Base-by-base conservation (phyloP, 2,113 vertebrate species). In the Mohoua ochrocephala region DNA sequence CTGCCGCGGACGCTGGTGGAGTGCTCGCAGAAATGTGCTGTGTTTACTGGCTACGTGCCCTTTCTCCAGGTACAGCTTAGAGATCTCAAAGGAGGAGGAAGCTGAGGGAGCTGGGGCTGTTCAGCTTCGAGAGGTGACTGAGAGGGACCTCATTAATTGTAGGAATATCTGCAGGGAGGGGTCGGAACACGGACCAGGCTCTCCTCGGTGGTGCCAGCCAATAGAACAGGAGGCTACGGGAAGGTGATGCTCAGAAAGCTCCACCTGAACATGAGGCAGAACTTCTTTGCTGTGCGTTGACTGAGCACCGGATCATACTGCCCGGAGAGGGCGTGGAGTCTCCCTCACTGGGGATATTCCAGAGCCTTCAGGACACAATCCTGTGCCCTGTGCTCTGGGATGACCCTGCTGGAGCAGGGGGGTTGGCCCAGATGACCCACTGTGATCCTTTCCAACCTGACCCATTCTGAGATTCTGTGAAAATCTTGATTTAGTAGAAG, bases 221-320 rank as follows among this genome's bases (percentile, higher is more conserved):
- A 0, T 1, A 35, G 26, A n/a, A 13, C 54, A 35, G 21, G 41
- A 61, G 47, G 35, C 28, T 26, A 7, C 0, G 0, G 28, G 70
- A 27, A 54, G 35, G 57, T 42, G 42, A 2, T 84, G 31, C 41
- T 13, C 63, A 33, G 80, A 27, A 33, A 17, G 31, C 23, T 49
- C 64, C 31, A 33, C 22, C 57, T 69, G 41, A 49, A 19, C 8
- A 5, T 5, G 30, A 20, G 63, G 26, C 44, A 42, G 41, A 35
- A 4, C 2, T 17, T 63, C 18, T 52, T 79, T 42, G 35, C 21
- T 28, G 41, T 54, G n/a, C 41, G 27, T 10, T 54, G 70, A 53
- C 33, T 24, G 16, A 64, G 20, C 45, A 15, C 30, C 47, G 47
- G 52, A 6, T 49, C 30, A 8, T n/a, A 3, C 4, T 79, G 24